A percentile compares a stretch with the other conserved stretches of the same genome.
phyloP scores from a whole-genome alignment of 1,140 invertebrate species.

The Protaetia brevitarsis region DNA sequence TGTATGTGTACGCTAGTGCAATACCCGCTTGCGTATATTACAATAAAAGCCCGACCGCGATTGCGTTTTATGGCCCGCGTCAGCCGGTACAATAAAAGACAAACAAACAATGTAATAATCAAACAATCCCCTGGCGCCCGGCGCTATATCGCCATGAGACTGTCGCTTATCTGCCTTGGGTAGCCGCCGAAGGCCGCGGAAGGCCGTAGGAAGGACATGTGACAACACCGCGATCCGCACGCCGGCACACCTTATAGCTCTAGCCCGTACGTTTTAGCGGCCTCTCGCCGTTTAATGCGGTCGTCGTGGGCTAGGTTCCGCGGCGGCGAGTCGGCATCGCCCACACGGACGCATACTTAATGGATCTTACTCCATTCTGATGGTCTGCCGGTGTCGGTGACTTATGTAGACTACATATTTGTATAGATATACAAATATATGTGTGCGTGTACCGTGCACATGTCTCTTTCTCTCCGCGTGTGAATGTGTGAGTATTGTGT shows the following conservation, averaged over 20 bases:
- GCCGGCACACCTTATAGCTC: constrained; percentile 12
- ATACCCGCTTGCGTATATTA: neutral
- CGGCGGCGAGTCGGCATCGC: neutral
- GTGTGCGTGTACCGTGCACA: no score
- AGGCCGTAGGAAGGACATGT: constrained; percentile 33
- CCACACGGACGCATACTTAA: neutral
- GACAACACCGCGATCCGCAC: constrained; percentile 25
- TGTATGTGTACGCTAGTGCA: neutral
- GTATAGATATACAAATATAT: neutral
- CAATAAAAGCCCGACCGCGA: constrained; percentile 4
- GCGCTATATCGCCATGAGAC: constrained; percentile 12
- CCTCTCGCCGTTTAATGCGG: constrained; percentile 7
- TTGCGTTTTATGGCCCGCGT: constrained; percentile 9
- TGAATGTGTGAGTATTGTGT: no score
- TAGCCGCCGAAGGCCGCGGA: constrained; percentile 29
- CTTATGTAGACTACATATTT: neutral
- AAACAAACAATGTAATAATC: constrained; percentile 19
- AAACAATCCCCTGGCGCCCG: constrained; percentile 22
- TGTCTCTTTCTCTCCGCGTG: no score
- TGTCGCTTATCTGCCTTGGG: constrained; percentile 26
- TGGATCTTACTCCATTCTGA: neutral
- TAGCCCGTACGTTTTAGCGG: no score
- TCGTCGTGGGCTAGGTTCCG: constrained; percentile 1
- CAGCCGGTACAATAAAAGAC: constrained; percentile 19
- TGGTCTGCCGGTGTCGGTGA: neutral